Conservation (phyloP, 2,888 invertebrate species). For the Hydraecia micacea region DNA sequence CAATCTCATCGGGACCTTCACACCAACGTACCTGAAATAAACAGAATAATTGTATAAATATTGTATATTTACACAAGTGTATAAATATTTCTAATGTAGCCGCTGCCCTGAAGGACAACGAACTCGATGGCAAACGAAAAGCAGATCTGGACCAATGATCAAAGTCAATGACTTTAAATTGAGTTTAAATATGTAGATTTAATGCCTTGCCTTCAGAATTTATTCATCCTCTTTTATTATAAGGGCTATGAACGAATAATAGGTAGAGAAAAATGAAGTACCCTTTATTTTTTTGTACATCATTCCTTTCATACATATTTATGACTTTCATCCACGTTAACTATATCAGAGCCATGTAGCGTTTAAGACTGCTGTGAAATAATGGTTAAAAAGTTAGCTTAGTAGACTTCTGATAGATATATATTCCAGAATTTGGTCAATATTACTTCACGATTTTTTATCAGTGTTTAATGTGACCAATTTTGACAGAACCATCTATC, state of each 20-base stretch:
- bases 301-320: background rate
- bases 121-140: conserved; percentile 75
- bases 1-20: conserved; percentile 23
- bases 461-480: background rate
- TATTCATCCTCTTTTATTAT: conserved; percentile 42
- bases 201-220: conserved; percentile 40
- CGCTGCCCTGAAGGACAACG: conserved; percentile 70
- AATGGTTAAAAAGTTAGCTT: background rate
- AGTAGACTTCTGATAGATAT: too few species aligned
- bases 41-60: conserved; percentile 56
- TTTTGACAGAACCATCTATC: background rate
- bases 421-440: background rate
- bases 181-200: conserved; percentile 63
- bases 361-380: background rate
- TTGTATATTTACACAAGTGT: conserved; percentile 61
- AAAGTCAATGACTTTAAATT: conserved; percentile 59
- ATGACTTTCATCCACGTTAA: background rate
- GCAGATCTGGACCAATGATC: conserved; percentile 70
- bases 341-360: too few species aligned
- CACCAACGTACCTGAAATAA: conserved; percentile 65
- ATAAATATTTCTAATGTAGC: conserved; percentile 43
- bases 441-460: background rate
- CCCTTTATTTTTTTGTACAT: conserved; percentile 10
- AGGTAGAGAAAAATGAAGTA: background rate
- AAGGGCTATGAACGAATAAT: conserved; percentile 12